phyloP scores from a whole-genome alignment of 1,140 invertebrate genomes.

The Polypedilum pembai region DNA sequence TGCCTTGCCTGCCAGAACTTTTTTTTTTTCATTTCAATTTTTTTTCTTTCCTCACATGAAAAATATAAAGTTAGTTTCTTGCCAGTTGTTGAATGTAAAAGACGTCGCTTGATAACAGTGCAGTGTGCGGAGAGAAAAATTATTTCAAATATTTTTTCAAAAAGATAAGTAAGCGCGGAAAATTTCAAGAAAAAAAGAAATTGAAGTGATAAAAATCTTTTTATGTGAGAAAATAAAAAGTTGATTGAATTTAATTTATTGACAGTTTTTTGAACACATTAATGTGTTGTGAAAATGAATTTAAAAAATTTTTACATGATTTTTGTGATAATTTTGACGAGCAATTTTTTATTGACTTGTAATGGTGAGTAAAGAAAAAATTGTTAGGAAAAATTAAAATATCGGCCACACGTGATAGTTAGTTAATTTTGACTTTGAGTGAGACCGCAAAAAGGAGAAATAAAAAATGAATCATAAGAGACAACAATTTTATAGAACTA shows the following conservation, averaged over 20 bases:
- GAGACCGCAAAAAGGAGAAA: too few relatives aligned
- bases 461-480: too few relatives aligned
- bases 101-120: conserved; percentile 6
- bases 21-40: conserved; percentile 23
- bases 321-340: too few relatives aligned
- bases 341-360: too few relatives aligned
- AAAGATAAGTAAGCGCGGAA: background rate
- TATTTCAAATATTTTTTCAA: background rate
- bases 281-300: background rate
- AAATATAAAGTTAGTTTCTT: conserved; percentile 11
- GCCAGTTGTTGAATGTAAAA: conserved; percentile 24
- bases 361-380: too few relatives aligned
- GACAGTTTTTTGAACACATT: background rate
- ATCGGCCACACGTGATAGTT: too few relatives aligned
- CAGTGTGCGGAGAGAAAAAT: background rate
- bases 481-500: too few relatives aligned
- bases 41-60: conserved; percentile 18
- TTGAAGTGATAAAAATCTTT: background rate
- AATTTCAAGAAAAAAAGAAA: background rate
- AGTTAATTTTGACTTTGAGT: too few relatives aligned
- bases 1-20: background rate
- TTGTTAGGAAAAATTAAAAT: too few relatives aligned
- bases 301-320: too few relatives aligned
- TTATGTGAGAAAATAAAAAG: too few relatives aligned
- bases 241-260: background rate